phyloP scores from a whole-genome alignment of 2,113 vertebrate genomes.

The Carollia perspicillata region DNA sequence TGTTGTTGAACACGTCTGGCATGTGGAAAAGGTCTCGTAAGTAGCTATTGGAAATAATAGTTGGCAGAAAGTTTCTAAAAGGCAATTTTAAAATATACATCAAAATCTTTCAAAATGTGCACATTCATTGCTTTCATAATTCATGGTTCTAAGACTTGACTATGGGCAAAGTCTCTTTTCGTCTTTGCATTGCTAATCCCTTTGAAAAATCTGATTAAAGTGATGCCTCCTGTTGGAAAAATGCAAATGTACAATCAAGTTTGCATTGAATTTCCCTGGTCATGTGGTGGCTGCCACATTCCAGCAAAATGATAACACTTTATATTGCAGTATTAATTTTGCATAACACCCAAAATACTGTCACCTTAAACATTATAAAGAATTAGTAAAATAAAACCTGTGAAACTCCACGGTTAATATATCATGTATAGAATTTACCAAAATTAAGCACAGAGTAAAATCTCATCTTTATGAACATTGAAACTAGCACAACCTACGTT shows the following conservation, averaged over 20 bases:
- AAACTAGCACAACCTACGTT: background rate
- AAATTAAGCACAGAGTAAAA: background rate
- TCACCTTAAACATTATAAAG: background rate
- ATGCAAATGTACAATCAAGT: background rate
- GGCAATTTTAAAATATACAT: background rate
- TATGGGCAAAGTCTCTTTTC: background rate
- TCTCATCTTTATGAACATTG: background rate
- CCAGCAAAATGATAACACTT: background rate
- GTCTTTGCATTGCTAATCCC: background rate
- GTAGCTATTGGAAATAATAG: background rate
- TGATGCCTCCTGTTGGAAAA: background rate
- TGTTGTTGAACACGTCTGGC: background rate
- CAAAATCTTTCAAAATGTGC: background rate
- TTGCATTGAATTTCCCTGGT: background rate
- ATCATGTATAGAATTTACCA: background rate
- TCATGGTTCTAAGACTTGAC: background rate
- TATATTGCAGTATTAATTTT: background rate
- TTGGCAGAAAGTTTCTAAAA: background rate
- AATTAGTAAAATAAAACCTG: background rate
- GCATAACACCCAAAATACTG: background rate
- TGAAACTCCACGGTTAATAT: background rate
- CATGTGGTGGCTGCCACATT: background rate
- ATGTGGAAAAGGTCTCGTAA: background rate
- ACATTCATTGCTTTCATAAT: background rate
- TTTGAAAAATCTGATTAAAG: conserved; percentile 42